Base-by-base conservation (phyloP, 2,888 invertebrate genomes). In the Eledone cirrhosa region DNA sequence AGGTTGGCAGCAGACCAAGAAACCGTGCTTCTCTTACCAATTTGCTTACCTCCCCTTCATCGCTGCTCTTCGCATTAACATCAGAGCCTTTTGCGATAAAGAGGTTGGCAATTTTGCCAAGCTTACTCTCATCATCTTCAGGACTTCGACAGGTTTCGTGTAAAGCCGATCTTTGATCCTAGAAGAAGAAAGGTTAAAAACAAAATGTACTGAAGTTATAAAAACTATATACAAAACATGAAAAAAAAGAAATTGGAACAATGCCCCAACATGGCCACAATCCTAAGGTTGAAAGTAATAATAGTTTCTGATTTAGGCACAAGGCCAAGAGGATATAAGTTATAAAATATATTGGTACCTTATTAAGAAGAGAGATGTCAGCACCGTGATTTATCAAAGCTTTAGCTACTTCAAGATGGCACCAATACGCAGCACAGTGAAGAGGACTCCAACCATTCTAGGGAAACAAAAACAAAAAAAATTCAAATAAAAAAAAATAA, bases 381-480 rank as follows among this genome's bases (percentile, higher is more conserved):
- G 88, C 87, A 1, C 88, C 86, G 78, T 85, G 83, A 48, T 87
- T 84, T 24, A 91, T 79, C 33, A 91, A 85, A 1, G 87, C 82
- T 53, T 86, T 83, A 14, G 89, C 87, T 48, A 88, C 88, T 47
- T 86, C 84, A 0, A 86, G 84, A 77, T 89, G 88, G 74, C 89
- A 89, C 89, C 89, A 91, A 84, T 91, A 91, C 14, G 89, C 89
- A 24, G 91, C 91, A 84, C 88, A 89, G 75, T 90, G 90, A 11
- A 91, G 86, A 1, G 91, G 85, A 29, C 90, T 90, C 91, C 91
- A 91, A 16, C 89, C 89, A 84, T 89, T 90, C 90, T 90, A 75
- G n/a, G 47, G 24, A 63, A 19, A 24, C 27, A 19, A 11, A 63
- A 63, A 19, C 11, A 7, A 1, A 1, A 63, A 63, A 63, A 63